A percentile compares a stretch with the other conserved stretches of the same genome.
Conservation (phyloP, 2,888 invertebrate species). For the Plebejus argus region DNA sequence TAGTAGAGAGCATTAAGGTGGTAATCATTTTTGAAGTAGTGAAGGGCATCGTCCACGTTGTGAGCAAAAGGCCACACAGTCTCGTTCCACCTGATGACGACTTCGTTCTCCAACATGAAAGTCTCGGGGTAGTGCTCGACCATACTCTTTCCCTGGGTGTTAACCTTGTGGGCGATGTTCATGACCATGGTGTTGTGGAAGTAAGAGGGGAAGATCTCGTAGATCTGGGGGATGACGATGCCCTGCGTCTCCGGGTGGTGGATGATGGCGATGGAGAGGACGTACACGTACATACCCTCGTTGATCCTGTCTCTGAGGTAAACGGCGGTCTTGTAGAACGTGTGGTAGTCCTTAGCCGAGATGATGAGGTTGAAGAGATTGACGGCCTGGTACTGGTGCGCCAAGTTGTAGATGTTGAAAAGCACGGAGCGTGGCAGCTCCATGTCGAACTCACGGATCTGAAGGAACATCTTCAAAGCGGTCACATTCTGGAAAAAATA, state of each 20-base stretch:
- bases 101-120: conserved; percentile 66
- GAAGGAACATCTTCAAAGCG: conserved; percentile 78
- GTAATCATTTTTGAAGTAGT: conserved; percentile 88
- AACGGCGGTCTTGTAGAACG: conserved; percentile 85
- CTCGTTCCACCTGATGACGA: conserved; percentile 83
- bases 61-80: conserved; percentile 77
- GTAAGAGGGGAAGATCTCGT: conserved; percentile 87
- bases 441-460: conserved; percentile 75
- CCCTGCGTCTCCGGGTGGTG: conserved; percentile 84
- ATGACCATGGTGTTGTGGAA: conserved; percentile 86
- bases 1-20: conserved; percentile 85
- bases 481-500: conserved; percentile 69
- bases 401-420: conserved; percentile 79
- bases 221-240: conserved; percentile 84
- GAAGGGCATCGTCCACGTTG: conserved; percentile 79
- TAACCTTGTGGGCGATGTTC: conserved; percentile 83
- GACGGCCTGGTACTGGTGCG: conserved; percentile 82
- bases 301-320: conserved; percentile 85
- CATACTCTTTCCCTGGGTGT: conserved; percentile 61
- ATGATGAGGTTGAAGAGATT: conserved; percentile 84
- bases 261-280: conserved; percentile 81
- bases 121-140: conserved; percentile 59
- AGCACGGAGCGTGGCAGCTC: conserved; percentile 80
- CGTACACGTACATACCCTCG: conserved; percentile 85
- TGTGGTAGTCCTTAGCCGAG: conserved; percentile 86